phyloP scores from a whole-genome alignment of 2,797 vertebrate species.

The Orientallactaga sibirica region DNA sequence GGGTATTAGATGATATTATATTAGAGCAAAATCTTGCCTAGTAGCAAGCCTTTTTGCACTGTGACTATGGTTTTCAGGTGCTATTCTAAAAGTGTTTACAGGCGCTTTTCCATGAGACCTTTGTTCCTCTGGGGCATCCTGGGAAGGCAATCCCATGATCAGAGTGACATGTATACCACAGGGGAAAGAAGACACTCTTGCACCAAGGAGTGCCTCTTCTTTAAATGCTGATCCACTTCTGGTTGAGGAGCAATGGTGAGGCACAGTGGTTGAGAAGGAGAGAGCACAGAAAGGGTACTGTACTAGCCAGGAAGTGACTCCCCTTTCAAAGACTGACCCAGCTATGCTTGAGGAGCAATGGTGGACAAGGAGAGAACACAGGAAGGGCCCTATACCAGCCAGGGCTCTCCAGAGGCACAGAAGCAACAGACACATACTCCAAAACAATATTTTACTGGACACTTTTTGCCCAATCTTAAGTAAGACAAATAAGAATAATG shows the following conservation, averaged over 20 bases:
- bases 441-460: not conserved
- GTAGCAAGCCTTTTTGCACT: not conserved
- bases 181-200: not conserved
- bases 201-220: not conserved
- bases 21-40: not conserved
- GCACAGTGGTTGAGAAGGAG: not conserved
- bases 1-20: not conserved
- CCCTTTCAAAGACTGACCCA: not conserved
- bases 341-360: not conserved
- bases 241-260: not conserved
- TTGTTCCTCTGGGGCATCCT: not conserved
- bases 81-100: not conserved
- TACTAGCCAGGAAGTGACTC: not conserved
- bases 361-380: not conserved
- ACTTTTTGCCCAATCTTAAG: not conserved
- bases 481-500: too few species aligned
- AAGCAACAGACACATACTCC: not conserved
- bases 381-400: not conserved
- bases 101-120: fast-evolving
- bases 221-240: not conserved
- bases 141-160: not conserved
- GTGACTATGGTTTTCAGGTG: not conserved
- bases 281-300: not conserved
- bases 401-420: not conserved
- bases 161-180: not conserved